Percentiles rank a stretch among this genome's conserved stretches.
Evolutionary conservation across 2,888 invertebrate species (phyloP).

Genomic region (Mesorhabditis belari): DNA sequence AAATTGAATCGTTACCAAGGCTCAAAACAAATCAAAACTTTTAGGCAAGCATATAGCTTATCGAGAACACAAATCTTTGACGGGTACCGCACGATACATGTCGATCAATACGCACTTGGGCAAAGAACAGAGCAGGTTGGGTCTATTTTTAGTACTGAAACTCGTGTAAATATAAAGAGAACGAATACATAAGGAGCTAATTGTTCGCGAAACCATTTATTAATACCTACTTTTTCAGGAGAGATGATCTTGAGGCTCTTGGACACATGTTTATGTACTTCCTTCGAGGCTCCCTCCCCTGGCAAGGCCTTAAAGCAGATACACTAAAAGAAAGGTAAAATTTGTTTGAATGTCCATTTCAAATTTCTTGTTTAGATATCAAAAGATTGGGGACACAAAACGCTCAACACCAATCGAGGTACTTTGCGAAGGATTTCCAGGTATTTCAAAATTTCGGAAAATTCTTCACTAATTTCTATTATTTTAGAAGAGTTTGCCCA

Average conservation of each 20-base stretch:
- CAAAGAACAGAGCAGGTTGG: conserved; percentile 91
- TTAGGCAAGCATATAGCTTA: conserved; percentile 99
- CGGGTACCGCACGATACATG: conserved; percentile 99
- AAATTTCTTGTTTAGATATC: conserved; percentile 66
- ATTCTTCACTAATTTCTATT: neutral
- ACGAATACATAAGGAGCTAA: no score
- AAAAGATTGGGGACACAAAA: conserved; percentile 99
- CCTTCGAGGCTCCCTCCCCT: conserved; percentile 94
- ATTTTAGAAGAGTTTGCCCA: conserved; percentile 87
- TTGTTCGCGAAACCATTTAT: no score
- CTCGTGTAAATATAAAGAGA: no score
- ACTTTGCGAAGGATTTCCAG: conserved; percentile 66
- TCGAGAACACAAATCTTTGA: conserved; percentile 99
- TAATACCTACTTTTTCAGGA: no score
- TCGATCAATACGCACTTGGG: conserved; percentile 99
- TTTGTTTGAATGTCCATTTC: neutral
- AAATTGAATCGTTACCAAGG: neutral
- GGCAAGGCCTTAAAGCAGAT: conserved; percentile 90
- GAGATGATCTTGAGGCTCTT: conserved; percentile 70
- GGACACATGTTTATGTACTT: conserved; percentile 99
- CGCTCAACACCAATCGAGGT: conserved; percentile 96
- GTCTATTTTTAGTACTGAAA: conserved; percentile 70
- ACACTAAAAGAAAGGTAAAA: conserved; percentile 34
- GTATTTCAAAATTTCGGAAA: conserved; percentile 48
- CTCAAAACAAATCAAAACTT: neutral